These are phyloP conservation scores for Telmatherina bonti DNA, from an alignment of 2,797 vertebrate genomes.

Conservation along the genomic window DNA sequence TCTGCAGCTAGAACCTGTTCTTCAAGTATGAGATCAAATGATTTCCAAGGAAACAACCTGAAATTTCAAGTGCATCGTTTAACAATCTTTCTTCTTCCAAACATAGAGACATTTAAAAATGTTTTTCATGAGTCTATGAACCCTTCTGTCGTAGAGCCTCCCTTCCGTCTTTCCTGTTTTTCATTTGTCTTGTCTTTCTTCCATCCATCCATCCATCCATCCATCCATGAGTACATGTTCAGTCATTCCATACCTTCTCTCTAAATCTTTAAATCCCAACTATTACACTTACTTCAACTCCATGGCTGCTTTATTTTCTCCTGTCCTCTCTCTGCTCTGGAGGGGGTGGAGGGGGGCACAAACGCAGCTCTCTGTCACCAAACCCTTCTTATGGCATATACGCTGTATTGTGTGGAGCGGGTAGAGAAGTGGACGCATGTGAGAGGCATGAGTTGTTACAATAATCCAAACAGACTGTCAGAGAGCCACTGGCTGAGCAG, in stretches of 20 bases:
- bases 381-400: constrained; percentile 61
- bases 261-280: constrained; percentile 26
- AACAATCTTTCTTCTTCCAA: constrained; percentile 23
- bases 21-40: constrained; percentile 22
- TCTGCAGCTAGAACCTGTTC: constrained; percentile 37
- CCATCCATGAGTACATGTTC: not conserved
- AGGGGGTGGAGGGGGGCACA: constrained; percentile 21
- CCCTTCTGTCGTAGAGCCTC: not conserved
- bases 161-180: not conserved
- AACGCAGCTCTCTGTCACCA: constrained; percentile 52
- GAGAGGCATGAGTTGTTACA: constrained; percentile 66
- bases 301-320: constrained; percentile 61
- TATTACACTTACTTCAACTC: constrained; percentile 73
- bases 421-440: constrained; percentile 43
- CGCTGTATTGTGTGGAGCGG: constrained; percentile 27
- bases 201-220: constrained; percentile 25
- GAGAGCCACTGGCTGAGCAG: constrained; percentile 36
- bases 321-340: constrained; percentile 26
- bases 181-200: not conserved
- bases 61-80: constrained; percentile 18
- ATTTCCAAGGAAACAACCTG: constrained; percentile 21
- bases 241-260: constrained; percentile 23
- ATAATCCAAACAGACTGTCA: constrained; percentile 77
- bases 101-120: not conserved
- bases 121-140: not conserved